Evolutionary conservation across 53 echinoderm and acorn worm genomes (phyloP).

Genomic region (Mesocentrotus franciscanus): DNA sequence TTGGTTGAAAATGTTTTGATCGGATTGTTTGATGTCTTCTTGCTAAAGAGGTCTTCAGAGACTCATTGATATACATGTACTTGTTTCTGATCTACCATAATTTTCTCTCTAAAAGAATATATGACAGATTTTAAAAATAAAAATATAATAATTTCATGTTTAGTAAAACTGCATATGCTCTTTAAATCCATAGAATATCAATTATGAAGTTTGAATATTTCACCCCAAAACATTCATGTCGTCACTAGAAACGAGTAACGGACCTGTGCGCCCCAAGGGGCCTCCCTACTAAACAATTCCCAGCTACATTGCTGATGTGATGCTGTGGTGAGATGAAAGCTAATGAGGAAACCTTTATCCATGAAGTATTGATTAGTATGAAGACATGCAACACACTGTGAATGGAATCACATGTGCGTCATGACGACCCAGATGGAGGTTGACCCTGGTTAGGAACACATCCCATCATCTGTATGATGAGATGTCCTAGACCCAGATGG

Average conservation of each 20-base stretch:
- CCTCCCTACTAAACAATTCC: neutral
- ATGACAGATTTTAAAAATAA: too few relatives aligned
- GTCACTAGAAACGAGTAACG: too few relatives aligned
- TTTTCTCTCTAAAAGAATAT: neutral
- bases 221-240: too few relatives aligned
- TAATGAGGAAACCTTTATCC: neutral
- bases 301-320: neutral
- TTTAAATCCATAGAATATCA: too few relatives aligned
- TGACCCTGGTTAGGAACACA: neutral
- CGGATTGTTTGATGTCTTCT: neutral
- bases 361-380: neutral
- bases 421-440: neutral
- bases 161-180: too few relatives aligned
- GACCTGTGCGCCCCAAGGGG: neutral
- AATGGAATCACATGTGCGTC: neutral
- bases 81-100: neutral
- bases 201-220: too few relatives aligned
- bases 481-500: neutral
- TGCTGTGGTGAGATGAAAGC: neutral
- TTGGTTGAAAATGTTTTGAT: neutral
- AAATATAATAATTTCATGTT: too few relatives aligned
- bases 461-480: neutral
- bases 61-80: neutral
- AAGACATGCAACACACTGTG: neutral
- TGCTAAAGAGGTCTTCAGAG: neutral